phyloP scores from a whole-genome alignment of 2,113 vertebrate genomes.

The Sisor rabdophorus region DNA sequence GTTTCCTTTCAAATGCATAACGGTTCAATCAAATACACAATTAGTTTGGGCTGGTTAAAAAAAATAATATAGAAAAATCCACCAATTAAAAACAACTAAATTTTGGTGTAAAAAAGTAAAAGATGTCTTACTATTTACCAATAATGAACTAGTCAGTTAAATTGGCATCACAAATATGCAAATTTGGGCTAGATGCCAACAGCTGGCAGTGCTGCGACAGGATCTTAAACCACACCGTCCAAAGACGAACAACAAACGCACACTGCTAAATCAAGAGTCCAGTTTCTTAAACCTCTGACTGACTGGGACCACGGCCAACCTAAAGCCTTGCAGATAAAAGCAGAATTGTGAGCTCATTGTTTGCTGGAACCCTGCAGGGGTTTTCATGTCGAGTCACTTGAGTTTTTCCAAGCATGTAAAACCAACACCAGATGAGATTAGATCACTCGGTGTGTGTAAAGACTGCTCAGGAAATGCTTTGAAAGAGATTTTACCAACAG shows the following conservation, averaged over 20 bases:
- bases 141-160: background rate
- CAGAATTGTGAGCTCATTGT: conserved; percentile 22
- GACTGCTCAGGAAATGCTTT: background rate
- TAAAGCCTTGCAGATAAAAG: conserved; percentile 1
- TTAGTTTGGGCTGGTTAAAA: background rate
- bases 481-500: background rate
- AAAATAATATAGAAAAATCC: no score
- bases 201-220: background rate
- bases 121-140: no score
- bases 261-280: background rate
- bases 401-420: conserved; percentile 11
- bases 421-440: conserved; percentile 26
- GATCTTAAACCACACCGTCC: background rate
- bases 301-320: conserved; percentile 15
- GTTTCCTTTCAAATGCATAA: background rate
- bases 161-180: background rate
- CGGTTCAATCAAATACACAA: background rate
- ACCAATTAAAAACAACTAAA: no score
- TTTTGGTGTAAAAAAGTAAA: no score
- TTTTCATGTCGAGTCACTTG: conserved; percentile 9
- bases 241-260: background rate
- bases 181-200: background rate
- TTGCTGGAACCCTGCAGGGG: background rate
- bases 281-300: background rate
- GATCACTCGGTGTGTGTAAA: conserved; percentile 7